Conservation (phyloP, 2,113 vertebrate genomes). For the Malurus alboscapulatus region DNA sequence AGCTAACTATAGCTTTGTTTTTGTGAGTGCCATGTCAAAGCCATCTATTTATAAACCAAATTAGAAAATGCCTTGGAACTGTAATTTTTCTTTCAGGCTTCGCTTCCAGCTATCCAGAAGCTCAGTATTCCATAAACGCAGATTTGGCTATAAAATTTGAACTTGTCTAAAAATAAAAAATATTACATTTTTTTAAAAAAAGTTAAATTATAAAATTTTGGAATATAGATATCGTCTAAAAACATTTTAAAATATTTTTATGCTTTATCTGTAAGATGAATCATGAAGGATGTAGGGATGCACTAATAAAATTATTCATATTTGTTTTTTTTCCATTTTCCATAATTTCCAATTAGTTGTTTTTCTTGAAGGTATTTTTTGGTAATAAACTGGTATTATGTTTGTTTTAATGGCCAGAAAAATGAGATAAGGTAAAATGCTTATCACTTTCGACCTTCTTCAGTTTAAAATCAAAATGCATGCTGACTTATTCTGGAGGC, state of each 20-base stretch:
- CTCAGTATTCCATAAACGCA: background rate
- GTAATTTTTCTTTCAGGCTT: slow-evolving; percentile 28
- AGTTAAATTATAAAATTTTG: background rate
- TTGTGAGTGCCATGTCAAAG: slow-evolving; percentile 41
- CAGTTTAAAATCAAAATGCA: background rate
- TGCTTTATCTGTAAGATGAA: background rate
- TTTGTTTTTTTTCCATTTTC: background rate
- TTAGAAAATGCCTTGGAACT: slow-evolving; percentile 39
- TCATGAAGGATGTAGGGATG: background rate
- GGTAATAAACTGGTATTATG: background rate
- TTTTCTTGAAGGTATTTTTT: background rate
- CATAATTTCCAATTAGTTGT: background rate
- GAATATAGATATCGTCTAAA: background rate
- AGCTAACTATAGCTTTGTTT: slow-evolving; percentile 48
- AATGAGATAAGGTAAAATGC: background rate
- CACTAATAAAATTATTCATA: background rate
- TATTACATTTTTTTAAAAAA: background rate
- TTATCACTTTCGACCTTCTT: background rate
- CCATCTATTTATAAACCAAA: slow-evolving; percentile 55
- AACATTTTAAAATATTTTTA: background rate
- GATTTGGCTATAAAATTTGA: background rate
- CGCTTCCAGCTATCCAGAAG: background rate
- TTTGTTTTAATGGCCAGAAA: background rate
- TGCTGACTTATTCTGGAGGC: background rate
- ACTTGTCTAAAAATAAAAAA: background rate